phyloP scores from a whole-genome alignment of 2,113 vertebrate genomes.

The Gymnorhina tibicen region DNA sequence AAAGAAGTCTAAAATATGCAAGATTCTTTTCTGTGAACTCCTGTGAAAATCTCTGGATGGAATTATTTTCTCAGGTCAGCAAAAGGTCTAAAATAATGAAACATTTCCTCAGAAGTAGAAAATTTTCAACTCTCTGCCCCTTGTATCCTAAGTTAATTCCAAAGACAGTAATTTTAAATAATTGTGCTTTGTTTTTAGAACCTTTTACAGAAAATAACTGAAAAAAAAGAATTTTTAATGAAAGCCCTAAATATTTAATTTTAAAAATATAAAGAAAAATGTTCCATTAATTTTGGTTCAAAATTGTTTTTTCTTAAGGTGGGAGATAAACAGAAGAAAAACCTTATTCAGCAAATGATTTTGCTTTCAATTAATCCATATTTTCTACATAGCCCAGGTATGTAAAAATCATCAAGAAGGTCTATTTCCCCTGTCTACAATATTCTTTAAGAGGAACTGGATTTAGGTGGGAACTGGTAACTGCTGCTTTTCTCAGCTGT shows the following conservation, averaged over 20 bases:
- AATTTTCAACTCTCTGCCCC: background rate
- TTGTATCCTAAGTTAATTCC: background rate
- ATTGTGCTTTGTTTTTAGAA: background rate
- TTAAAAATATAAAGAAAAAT: background rate
- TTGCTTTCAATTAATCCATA: background rate
- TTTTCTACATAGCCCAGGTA: background rate
- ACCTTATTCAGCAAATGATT: background rate
- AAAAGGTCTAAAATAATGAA: background rate
- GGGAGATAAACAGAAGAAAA: background rate
- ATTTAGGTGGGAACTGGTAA: background rate
- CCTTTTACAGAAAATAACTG: background rate
- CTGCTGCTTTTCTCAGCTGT: background rate
- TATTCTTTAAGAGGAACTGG: background rate
- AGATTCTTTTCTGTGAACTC: background rate
- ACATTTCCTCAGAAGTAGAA: background rate
- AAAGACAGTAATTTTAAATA: background rate
- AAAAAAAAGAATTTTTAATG: background rate
- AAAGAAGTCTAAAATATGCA: background rate
- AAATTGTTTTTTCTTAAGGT: background rate
- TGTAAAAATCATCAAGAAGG: background rate
- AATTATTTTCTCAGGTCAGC: background rate
- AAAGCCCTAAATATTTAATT: background rate
- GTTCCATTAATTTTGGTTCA: background rate
- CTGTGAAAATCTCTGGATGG: background rate
- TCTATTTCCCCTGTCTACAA: background rate